Percentiles rank a stretch among this genome's conserved stretches.
Evolutionary conservation across 2,888 invertebrate species (phyloP).

Genomic region (Metellina segmentata): DNA sequence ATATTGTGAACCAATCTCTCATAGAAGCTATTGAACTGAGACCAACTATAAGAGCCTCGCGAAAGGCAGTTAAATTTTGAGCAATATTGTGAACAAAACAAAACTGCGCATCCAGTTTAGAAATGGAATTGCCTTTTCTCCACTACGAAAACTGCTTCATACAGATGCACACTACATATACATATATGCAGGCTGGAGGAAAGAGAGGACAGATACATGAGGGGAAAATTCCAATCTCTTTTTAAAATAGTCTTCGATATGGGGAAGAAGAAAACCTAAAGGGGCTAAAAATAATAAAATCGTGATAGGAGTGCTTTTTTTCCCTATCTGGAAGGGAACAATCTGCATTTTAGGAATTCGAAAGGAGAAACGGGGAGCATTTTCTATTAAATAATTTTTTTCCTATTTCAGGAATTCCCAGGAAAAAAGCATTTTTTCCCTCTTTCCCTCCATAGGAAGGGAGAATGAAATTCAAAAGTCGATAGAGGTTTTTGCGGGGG

Average conservation of each 20-base stretch:
- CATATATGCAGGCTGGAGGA: constrained; percentile 38
- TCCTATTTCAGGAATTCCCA: constrained; percentile 54
- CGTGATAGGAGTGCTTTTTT: constrained; percentile 57
- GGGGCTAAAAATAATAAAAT: constrained; percentile 75
- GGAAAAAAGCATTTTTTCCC: constrained; percentile 44
- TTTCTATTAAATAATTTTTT: constrained; percentile 76
- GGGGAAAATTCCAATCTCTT: constrained; percentile 68
- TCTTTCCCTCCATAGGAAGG: constrained; percentile 8
- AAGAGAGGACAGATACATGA: constrained; percentile 40
- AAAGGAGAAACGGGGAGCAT: constrained; percentile 58
- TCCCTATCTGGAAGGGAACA: constrained; percentile 66
- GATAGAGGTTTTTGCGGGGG: constrained; percentile 71
- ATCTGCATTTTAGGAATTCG: constrained; percentile 75
- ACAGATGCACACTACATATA: constrained; percentile 46
- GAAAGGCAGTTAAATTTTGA: neutral
- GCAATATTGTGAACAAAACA: neutral
- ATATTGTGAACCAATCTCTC: neutral
- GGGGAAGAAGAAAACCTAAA: constrained; percentile 54
- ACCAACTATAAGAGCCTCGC: neutral
- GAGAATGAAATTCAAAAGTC: constrained; percentile 66
- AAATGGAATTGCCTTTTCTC: constrained; percentile 41
- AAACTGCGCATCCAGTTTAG: constrained; percentile 20
- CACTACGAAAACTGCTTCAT: constrained; percentile 37
- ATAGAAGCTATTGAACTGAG: neutral
- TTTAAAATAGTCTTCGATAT: constrained; percentile 71